Percentiles rank a stretch among this genome's conserved stretches.
Evolutionary conservation across 2,113 vertebrate species (phyloP).

Genomic region (Tetrao urogallus): DNA sequence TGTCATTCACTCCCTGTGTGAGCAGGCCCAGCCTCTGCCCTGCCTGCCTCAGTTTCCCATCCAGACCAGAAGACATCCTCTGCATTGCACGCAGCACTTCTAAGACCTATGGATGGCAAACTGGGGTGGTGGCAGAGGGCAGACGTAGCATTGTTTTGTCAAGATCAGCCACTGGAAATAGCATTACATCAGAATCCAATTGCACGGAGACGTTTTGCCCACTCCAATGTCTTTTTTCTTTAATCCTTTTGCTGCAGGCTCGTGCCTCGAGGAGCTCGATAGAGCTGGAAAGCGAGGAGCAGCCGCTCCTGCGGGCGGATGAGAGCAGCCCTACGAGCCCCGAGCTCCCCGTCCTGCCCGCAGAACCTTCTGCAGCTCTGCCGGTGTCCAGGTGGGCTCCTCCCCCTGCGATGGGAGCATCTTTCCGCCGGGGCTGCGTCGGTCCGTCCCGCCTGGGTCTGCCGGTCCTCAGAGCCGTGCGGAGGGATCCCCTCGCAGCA

Average conservation of each 20-base stretch:
- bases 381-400: background rate
- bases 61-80: background rate
- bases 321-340: background rate
- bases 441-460: background rate
- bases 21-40: background rate
- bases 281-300: background rate
- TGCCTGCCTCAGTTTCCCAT: background rate
- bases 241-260: background rate
- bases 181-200: background rate
- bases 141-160: background rate
- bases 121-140: background rate
- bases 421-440: too few relatives aligned
- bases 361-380: background rate
- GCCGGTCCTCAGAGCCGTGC: background rate
- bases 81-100: accelerated
- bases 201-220: background rate
- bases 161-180: background rate
- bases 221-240: background rate
- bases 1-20: accelerated
- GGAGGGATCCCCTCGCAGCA: background rate
- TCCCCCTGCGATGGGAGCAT: background rate
- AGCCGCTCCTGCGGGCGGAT: background rate
- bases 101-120: background rate
- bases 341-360: background rate
- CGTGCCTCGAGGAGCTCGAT: background rate